These are phyloP conservation scores for Sesia apiformis DNA, from an alignment of 2,888 invertebrate species.

Conservation along the genomic window DNA sequence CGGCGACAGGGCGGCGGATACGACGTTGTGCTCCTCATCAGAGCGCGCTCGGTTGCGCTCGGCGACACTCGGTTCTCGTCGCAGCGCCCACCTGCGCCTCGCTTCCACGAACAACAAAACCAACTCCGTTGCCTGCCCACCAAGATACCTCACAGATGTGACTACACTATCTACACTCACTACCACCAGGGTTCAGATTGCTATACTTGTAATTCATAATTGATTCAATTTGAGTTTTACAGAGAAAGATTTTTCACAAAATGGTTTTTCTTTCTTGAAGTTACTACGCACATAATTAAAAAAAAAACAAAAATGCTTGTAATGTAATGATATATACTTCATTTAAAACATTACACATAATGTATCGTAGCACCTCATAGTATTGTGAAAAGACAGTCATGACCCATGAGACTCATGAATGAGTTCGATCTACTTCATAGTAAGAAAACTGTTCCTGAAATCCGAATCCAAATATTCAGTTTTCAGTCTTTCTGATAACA, in stretches of 20 bases:
- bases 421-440: too few species aligned
- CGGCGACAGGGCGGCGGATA: slow-evolving; percentile 19
- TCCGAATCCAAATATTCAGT: not conserved
- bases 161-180: not conserved
- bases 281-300: too few species aligned
- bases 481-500: slow-evolving; percentile 55
- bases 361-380: not conserved
- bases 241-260: too few species aligned
- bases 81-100: slow-evolving; percentile 66
- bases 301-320: not conserved
- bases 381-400: not conserved
- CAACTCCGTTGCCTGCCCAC: slow-evolving; percentile 34
- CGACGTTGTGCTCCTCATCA: slow-evolving; percentile 27
- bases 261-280: too few species aligned
- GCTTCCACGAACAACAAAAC: slow-evolving; percentile 65
- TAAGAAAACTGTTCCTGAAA: too few species aligned
- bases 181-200: too few species aligned
- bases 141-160: slow-evolving; percentile 31
- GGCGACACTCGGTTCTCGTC: slow-evolving; percentile 23
- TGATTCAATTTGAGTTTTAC: too few species aligned
- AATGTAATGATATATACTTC: not conserved
- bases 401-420: not conserved
- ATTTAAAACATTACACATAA: not conserved
- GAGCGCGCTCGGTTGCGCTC: slow-evolving; percentile 18
- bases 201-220: too few species aligned